Evolutionary conservation across 1,140 invertebrate species (phyloP), one percentile per base, ranked within the genome.

Genomic region (Calycopis cecrops): DNA sequence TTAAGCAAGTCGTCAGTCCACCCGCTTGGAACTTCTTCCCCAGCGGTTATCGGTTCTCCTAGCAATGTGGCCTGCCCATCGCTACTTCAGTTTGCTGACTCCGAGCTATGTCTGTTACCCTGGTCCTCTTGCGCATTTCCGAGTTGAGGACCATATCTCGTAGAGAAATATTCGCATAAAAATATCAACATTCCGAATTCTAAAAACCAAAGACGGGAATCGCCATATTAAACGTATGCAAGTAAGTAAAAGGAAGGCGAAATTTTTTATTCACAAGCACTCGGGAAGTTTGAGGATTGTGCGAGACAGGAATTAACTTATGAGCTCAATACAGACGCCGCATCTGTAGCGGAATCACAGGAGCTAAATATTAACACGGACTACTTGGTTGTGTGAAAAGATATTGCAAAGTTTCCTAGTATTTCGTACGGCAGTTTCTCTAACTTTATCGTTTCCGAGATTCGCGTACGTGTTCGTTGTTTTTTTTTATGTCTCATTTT

Each of bases 371-470:
- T 81, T 80, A 83, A 76, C 75, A 72, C 77, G 69, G 78, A 67
- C 70, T 73, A 79, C 67, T 74, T 75, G 78, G 76, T 81, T 81
- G 76, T 84, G 72, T 79, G 65, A 74, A 77, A 77, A 76, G 75
- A 76, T 69, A 76, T 76, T 60, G 71, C 68, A 61, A 77, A 80
- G 69, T 83, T 84, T 78, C 66, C 55, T 65, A 63, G 62, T 71
- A 67, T 72, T 72, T 73, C 69, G 69, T 70, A 71, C 69, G 60
- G 63, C 57, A 62, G 62, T 71, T 79, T 68, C 66, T 61, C 62
- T 64, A 76, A 73, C 73, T 74, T 72, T 63, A 69, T 67, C 62
- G 66, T 69, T 60, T 65, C 63, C 57, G 58, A 63, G 62, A 67
- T 64, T 69, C 64, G 59, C 67, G 65, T n/a, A 64, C 65, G 57